These are phyloP conservation scores for Pteropus alecto DNA, from an alignment of 2,113 vertebrate species.

Conservation along the genomic window DNA sequence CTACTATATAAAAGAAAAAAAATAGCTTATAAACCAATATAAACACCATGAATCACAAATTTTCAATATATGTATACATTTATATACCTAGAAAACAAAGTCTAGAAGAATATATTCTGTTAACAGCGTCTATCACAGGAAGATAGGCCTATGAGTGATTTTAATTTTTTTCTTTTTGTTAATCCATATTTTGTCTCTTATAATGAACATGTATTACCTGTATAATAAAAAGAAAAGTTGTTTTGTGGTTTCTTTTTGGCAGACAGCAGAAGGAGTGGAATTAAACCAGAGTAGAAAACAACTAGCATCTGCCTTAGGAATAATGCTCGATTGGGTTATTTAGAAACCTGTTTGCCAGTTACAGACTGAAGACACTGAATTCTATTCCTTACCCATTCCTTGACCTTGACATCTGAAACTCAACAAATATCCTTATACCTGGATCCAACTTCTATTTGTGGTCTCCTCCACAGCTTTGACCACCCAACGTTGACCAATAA, in stretches of 20 bases:
- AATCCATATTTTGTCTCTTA: background rate
- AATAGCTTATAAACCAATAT: background rate
- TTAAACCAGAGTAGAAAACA: constrained; percentile 17
- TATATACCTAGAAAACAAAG: background rate
- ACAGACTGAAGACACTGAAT: background rate
- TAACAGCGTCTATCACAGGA: background rate
- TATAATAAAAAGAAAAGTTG: background rate
- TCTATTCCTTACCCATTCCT: background rate
- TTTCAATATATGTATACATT: background rate
- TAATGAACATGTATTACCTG: background rate
- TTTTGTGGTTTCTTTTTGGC: background rate
- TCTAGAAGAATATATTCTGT: background rate
- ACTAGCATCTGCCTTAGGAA: background rate
- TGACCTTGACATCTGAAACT: background rate
- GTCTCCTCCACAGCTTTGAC: background rate
- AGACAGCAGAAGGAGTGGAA: background rate
- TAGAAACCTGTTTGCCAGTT: background rate
- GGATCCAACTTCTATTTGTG: background rate
- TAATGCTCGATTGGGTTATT: background rate
- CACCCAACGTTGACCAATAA: background rate
- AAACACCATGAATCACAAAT: background rate
- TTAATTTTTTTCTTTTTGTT: background rate
- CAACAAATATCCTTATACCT: background rate
- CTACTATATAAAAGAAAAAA: background rate
- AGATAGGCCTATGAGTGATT: background rate